phyloP scores from a whole-genome alignment of 2,888 invertebrate genomes.

The Xestia c-nigrum region DNA sequence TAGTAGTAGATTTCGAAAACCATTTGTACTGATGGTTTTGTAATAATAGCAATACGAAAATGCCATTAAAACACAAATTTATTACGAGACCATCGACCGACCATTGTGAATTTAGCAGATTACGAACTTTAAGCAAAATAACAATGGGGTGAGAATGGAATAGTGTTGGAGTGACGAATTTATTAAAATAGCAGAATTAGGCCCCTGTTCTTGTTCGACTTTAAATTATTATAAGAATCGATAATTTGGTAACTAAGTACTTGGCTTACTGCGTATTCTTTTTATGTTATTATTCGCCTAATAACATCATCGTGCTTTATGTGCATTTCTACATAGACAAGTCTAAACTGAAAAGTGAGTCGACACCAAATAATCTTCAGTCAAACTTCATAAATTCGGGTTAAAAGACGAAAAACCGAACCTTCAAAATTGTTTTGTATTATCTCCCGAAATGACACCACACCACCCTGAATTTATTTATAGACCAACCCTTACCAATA shows the following conservation, averaged over 20 bases:
- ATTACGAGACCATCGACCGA: too few species aligned
- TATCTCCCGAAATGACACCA: slow-evolving; percentile 6
- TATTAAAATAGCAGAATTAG: too few species aligned
- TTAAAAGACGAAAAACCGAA: slow-evolving; percentile 1
- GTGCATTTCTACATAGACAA: neutral
- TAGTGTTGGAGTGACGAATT: too few species aligned
- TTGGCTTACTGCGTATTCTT: neutral
- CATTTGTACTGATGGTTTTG: too few species aligned
- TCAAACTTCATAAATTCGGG: neutral
- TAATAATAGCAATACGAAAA: too few species aligned
- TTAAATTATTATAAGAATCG: neutral
- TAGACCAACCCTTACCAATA: slow-evolving; percentile 19
- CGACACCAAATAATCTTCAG: neutral
- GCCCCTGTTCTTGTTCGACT: neutral
- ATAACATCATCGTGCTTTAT: neutral
- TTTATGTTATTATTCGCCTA: too few species aligned
- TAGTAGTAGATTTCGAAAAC: too few species aligned
- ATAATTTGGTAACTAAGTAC: neutral
- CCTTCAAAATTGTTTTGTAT: neutral
- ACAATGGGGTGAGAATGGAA: too few species aligned
- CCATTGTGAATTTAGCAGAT: too few species aligned
- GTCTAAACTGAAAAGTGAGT: neutral
- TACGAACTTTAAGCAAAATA: too few species aligned
- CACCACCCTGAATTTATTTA: slow-evolving; percentile 24
- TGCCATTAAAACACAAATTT: too few species aligned